Percentiles rank a stretch among this genome's conserved stretches.
These are phyloP conservation scores for Porites divaricata DNA, from an alignment of 92 coral and sea anemone species.

Conservation along the genomic window DNA sequence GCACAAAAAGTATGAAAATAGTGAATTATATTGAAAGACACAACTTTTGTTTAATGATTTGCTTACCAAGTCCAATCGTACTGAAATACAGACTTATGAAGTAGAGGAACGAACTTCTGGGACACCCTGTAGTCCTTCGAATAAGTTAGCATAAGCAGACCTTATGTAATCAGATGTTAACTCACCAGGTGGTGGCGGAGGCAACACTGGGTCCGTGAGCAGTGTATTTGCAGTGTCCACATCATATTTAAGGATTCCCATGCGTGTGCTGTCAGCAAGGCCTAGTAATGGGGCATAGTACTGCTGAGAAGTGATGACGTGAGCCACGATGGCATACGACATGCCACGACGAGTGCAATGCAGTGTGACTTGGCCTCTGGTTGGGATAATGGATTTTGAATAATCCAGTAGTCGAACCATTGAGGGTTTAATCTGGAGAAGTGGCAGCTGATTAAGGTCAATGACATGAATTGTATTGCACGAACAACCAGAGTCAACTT, in stretches of 20 bases:
- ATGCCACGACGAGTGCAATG: conserved; percentile 63
- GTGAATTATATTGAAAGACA: too few species aligned
- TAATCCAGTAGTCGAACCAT: conserved; percentile 57
- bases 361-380: conserved; percentile 55
- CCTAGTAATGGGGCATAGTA: conserved; percentile 68
- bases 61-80: too few species aligned
- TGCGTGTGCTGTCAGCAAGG: conserved; percentile 60
- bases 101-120: too few species aligned
- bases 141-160: too few species aligned
- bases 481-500: conserved; percentile 61
- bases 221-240: conserved; percentile 56
- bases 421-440: conserved; percentile 53
- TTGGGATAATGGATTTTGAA: conserved; percentile 62
- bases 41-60: too few species aligned
- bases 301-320: conserved; percentile 51
- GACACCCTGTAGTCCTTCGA: too few species aligned
- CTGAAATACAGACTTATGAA: too few species aligned
- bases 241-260: conserved; percentile 56
- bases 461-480: conserved; percentile 71
- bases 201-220: too few species aligned
- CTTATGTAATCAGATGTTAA: too few species aligned
- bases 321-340: conserved; percentile 47
- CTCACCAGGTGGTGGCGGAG: too few species aligned
- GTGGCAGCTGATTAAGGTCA: conserved; percentile 52
- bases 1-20: too few species aligned